These are phyloP conservation scores for Pyrrhosoma nymphula DNA, from an alignment of 2,888 invertebrate species.

Conservation along the genomic window DNA sequence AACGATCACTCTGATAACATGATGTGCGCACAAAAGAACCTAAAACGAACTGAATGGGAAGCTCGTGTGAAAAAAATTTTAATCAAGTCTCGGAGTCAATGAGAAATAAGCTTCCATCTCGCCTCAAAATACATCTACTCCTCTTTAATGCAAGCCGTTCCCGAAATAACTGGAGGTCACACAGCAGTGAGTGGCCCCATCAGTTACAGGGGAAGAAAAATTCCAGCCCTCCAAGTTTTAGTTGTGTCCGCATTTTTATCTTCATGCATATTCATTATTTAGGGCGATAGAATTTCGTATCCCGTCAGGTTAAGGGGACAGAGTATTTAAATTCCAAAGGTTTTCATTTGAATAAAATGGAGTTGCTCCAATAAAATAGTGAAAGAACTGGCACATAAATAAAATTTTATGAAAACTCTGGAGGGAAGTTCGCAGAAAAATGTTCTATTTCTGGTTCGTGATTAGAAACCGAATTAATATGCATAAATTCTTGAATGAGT, in stretches of 20 bases:
- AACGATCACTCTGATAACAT: too few relatives aligned
- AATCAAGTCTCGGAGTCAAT: neutral
- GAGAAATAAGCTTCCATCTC: neutral
- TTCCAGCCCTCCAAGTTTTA: neutral
- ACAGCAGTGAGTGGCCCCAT: neutral
- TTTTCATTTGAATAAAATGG: neutral
- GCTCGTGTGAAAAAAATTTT: too few relatives aligned
- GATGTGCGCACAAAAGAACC: too few relatives aligned
- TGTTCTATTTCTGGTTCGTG: neutral
- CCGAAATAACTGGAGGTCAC: neutral
- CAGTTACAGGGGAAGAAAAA: neutral
- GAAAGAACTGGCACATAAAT: neutral
- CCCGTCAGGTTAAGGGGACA: neutral
- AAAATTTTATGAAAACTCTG: neutral
- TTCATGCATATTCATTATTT: conserved; percentile 32
- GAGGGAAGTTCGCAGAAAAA: neutral
- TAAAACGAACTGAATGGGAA: too few relatives aligned
- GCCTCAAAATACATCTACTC: neutral
- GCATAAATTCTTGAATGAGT: neutral
- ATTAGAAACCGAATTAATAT: neutral
- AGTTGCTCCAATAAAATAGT: neutral
- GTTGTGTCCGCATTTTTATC: neutral
- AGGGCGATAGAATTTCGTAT: neutral
- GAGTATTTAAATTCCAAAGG: neutral
- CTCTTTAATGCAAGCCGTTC: neutral